Evolutionary conservation across 1,140 invertebrate species (phyloP).

Genomic region (Apis dorsata): DNA sequence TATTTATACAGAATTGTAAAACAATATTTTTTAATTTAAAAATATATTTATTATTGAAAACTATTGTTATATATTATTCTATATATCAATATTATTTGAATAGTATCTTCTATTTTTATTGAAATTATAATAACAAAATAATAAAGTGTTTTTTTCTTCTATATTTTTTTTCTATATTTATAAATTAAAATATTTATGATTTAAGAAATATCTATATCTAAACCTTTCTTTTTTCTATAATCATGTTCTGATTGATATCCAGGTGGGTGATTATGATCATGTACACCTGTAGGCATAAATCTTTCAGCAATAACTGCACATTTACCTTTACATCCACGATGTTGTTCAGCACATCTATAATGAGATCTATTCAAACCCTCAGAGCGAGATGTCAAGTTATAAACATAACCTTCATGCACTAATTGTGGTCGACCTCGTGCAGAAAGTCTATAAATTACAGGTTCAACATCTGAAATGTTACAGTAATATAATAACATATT

Average conservation of each 20-base stretch:
- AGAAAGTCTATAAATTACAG: conserved; percentile 69
- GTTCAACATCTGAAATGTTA: conserved; percentile 56
- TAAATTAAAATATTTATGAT: conserved; percentile 10
- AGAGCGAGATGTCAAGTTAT: conserved; percentile 70
- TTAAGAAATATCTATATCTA: conserved; percentile 53
- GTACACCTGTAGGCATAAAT: conserved; percentile 71
- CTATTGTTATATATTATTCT: not conserved
- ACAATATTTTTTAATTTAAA: conserved; percentile 2
- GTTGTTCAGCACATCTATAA: conserved; percentile 70
- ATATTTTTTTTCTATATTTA: no score
- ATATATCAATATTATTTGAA: conserved; percentile 13
- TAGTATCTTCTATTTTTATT: conserved; percentile 7
- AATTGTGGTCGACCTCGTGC: conserved; percentile 68
- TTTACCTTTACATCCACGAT: conserved; percentile 71
- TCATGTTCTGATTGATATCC: conserved; percentile 69
- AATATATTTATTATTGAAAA: conserved; percentile 9
- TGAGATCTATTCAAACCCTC: conserved; percentile 67
- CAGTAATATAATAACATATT: not conserved
- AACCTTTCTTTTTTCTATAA: conserved; percentile 67
- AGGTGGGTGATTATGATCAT: conserved; percentile 69
- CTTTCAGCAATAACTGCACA: conserved; percentile 70
- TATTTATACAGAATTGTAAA: not conserved
- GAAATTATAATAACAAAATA: not conserved
- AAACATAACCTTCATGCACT: conserved; percentile 68
- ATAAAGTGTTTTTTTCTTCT: conserved; percentile 18